These are phyloP conservation scores for Dioctria linearis DNA, from an alignment of 2,888 invertebrate species.

Conservation along the genomic window DNA sequence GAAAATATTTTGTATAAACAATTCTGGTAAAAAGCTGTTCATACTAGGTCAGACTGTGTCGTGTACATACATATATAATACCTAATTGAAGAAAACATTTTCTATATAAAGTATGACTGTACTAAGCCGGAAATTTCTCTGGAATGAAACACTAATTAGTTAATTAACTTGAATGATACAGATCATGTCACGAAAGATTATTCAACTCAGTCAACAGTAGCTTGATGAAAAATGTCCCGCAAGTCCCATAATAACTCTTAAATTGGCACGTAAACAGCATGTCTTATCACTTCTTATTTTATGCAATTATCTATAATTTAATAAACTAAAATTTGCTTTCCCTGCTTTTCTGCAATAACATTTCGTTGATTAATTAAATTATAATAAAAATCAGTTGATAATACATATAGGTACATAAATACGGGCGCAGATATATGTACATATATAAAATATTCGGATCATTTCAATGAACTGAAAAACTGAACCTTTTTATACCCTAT, in stretches of 20 bases:
- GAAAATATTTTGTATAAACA: neutral
- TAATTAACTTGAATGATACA: slow-evolving; percentile 14
- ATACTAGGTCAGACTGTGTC: neutral
- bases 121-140: slow-evolving; percentile 20
- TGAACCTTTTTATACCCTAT: too few relatives aligned
- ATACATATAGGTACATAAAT: too few relatives aligned
- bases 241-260: neutral
- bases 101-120: neutral
- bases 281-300: neutral
- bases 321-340: neutral
- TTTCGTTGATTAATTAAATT: neutral
- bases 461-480: too few relatives aligned
- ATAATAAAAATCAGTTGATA: too few relatives aligned
- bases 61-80: neutral
- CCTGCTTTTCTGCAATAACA: neutral
- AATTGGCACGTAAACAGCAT: neutral
- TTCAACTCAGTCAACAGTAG: neutral
- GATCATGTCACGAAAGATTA: slow-evolving; percentile 31
- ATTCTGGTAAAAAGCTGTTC: slow-evolving; percentile 15
- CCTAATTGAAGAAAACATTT: neutral
- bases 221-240: neutral
- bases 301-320: neutral
- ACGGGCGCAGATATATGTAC: too few relatives aligned
- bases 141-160: slow-evolving; percentile 7
- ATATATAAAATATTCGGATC: too few relatives aligned